Base-by-base conservation (phyloP, 2,888 invertebrate species). In the Drosophila trichaetosa region DNA sequence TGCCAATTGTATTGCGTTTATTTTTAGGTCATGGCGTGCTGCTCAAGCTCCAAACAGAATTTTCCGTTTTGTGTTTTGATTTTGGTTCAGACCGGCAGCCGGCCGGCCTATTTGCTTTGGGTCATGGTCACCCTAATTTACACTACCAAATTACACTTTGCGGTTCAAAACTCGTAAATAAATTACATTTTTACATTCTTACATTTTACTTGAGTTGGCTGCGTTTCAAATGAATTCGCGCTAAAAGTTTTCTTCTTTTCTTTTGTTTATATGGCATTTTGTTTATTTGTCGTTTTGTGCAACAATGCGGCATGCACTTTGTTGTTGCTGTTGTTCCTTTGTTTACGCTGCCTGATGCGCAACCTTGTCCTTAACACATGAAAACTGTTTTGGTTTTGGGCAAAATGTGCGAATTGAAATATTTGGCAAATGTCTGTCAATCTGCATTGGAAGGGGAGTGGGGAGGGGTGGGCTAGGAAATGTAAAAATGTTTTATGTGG, bases 11-110 rank as follows among this genome's bases (percentile, higher is more conserved):
- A 46, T 60, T 10, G 64, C 54, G 84, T 82, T 73, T 85, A 90
- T 85, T 85, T 85, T 86, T 85, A 74, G 90, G 80, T 71, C 83
- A 86, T 88, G 85, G 90, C 89, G 90, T 89, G 76, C 69, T 73
- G 56, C 73, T 66, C 57, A 40, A 38, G n/a, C 60, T 70, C 60
- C 63, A 31, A 69, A 60, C 57, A 16, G 42, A 21, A 31, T 42
- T 4, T 57, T 10, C 21, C 21, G 27, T 31, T 29, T 13, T 29
- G 11, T 71, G 82, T 67, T 53, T 52, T 70, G 59, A 60, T 64
- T 70, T 31, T 64, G 49, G 46, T 69, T 59, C 34, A 31, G 48
- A 58, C 42, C 58, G 46, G 69, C 51, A 59, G 69, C 62, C n/a
- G 40, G 40, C 57, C 13, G 36, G 40, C 56, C 56, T 7, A 31